Evolutionary conservation across 1,140 invertebrate genomes (phyloP).

Genomic region (Carposina sasakii): DNA sequence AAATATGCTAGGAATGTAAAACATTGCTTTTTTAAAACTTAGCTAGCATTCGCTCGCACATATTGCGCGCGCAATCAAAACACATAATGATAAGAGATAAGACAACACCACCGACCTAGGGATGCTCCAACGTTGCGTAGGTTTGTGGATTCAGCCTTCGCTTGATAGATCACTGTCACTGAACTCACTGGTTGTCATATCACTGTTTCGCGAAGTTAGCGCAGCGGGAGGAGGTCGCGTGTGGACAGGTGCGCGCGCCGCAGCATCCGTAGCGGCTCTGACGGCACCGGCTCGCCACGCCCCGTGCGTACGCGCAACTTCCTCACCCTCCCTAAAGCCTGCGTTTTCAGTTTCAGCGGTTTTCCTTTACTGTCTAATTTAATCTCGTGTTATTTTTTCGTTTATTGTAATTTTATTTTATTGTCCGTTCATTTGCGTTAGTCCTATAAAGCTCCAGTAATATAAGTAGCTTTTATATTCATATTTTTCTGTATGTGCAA

Average conservation of each 20-base stretch:
- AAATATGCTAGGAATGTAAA: no score
- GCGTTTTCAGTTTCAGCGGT: constrained; percentile 36
- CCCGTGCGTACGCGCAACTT: constrained; percentile 60
- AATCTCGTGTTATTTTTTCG: not conserved
- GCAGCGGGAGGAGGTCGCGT: constrained; percentile 17
- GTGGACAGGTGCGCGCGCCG: constrained; percentile 50
- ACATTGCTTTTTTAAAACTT: no score
- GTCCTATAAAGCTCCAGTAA: no score
- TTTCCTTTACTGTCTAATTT: constrained; percentile 16
- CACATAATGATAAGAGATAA: constrained; percentile 50
- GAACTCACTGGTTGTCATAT: constrained; percentile 42
- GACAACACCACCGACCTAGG: constrained; percentile 51
- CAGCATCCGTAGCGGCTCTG: constrained; percentile 61
- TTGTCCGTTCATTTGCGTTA: no score
- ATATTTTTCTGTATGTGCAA: no score
- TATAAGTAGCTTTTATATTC: no score
- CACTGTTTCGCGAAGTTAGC: constrained; percentile 21
- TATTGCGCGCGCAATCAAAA: constrained; percentile 44
- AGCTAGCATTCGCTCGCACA: constrained; percentile 42
- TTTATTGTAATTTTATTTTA: no score
- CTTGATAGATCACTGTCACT: constrained; percentile 43
- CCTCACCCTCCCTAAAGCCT: constrained; percentile 49
- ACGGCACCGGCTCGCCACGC: constrained; percentile 16
- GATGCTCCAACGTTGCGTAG: constrained; percentile 42
- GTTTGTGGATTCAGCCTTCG: constrained; percentile 19